Base-by-base conservation (phyloP, 2,797 vertebrate genomes). In the Podarcis lilfordi region DNA sequence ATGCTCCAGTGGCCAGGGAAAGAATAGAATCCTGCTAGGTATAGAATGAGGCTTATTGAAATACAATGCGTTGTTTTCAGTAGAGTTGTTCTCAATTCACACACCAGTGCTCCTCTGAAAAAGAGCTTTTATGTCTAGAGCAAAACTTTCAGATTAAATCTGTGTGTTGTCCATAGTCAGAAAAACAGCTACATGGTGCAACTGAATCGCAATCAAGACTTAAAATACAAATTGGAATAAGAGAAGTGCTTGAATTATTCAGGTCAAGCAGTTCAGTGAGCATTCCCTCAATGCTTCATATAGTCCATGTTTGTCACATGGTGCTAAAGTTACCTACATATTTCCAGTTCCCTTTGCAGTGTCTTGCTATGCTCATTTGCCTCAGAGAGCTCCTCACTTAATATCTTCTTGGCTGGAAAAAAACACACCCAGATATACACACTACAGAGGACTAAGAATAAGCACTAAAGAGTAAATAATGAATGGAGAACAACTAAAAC, bases 271-370 rank as follows among this genome's bases (percentile, higher is more conserved):
- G 10, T 40, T 32, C 25, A 72, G 25, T 55, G 35, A 72, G 68
- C 23, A 55, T 29, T 37, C 64, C 27, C 29, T 72, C 29, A 50
- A 32, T 45, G 32, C 80, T 80, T 80, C 19, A 35, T 13, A 17
- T 27, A 10, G 11, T 25, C n/a, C n/a, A 78, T 7, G 9, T 35
- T 68, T 64, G 23, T 75, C 19, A 81, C 69, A 74, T n/a, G 59
- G 5, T 40, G 45, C 13, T 82, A 8, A 19, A 3, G 27, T 74
- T 82, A 87, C 94, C 85, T 93, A 94, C 94, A 0, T 55, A 91
- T 86, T 59, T 92, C 86, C 82, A 91, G 74, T 1, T 89, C 78
- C 59, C 1, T 86, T 5, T 45, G 7, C 75, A 94, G 5, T 10
- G 50, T 32, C 43, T 92, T 78, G 0, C 74, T 40, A 10, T 0